These are phyloP conservation scores for Yponomeuta malinellus DNA, from an alignment of 2,888 invertebrate species.

Conservation along the genomic window DNA sequence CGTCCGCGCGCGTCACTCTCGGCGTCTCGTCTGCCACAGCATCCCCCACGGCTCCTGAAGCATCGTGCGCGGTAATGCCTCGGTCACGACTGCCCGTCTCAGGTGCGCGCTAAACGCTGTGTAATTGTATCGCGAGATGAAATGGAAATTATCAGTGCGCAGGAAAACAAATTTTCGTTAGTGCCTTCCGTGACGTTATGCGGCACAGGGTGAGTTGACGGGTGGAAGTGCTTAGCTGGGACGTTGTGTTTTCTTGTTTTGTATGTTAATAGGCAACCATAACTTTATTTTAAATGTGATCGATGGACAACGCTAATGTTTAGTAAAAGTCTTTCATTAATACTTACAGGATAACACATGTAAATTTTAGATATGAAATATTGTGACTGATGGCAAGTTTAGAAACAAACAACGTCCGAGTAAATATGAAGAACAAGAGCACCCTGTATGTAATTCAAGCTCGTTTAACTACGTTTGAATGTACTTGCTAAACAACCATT, in stretches of 20 bases:
- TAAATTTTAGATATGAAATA: no score
- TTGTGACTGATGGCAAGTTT: no score
- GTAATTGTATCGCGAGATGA: conserved; percentile 71
- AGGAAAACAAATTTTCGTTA: conserved; percentile 65
- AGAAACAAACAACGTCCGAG: no score
- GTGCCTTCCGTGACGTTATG: conserved; percentile 49
- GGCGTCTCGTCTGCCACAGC: conserved; percentile 49
- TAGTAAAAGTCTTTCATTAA: no score
- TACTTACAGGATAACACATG: no score
- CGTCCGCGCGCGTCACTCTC: conserved; percentile 44
- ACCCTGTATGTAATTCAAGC: conserved; percentile 34
- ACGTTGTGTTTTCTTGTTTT: not conserved
- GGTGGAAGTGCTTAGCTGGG: not conserved
- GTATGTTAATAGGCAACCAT: not conserved
- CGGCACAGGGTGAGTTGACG: conserved; percentile 42
- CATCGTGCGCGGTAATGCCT: conserved; percentile 71
- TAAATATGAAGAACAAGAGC: conserved; percentile 3
- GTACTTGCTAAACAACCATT: conserved; percentile 51
- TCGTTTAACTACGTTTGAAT: conserved; percentile 59
- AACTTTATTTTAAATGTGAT: no score
- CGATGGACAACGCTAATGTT: no score
- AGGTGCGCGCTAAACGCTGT: conserved; percentile 64
- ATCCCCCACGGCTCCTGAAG: conserved; percentile 61
- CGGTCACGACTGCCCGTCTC: conserved; percentile 67
- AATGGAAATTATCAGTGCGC: conserved; percentile 69